phyloP scores from a whole-genome alignment of 2,888 invertebrate genomes.

The Melangyna quadrimaculata region DNA sequence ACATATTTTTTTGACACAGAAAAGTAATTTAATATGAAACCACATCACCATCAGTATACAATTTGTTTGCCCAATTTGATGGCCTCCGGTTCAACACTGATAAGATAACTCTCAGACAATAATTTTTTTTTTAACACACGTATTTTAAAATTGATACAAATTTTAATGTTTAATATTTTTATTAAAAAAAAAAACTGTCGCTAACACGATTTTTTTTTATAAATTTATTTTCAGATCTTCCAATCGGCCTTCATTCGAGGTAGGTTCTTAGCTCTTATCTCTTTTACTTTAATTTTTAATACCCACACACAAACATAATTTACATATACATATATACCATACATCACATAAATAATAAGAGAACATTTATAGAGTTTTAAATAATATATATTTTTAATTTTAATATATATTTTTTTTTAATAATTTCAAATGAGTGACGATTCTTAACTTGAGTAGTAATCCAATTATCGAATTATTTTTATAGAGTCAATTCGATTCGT shows the following conservation, averaged over 20 bases:
- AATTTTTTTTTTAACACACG: not conserved
- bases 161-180: not conserved
- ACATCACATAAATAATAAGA: too few species aligned
- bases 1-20: too few species aligned
- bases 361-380: too few species aligned
- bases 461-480: conserved; percentile 16
- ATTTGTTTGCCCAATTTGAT: not conserved
- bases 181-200: not conserved
- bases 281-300: conserved; percentile 1
- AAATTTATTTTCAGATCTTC: conserved; percentile 53
- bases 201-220: conserved; percentile 22
- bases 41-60: too few species aligned
- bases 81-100: conserved; percentile 10
- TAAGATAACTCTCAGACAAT: not conserved
- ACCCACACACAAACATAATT: too few species aligned
- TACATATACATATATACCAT: too few species aligned
- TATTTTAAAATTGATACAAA: conserved; percentile 29
- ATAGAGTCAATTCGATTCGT: conserved; percentile 74
- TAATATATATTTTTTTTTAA: conserved; percentile 36
- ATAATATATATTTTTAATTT: not conserved
- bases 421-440: conserved; percentile 22
- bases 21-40: too few species aligned
- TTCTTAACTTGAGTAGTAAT: not conserved
- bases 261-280: conserved; percentile 33
- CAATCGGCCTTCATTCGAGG: conserved; percentile 54